These are phyloP conservation scores for Sitta carolinensis DNA, from an alignment of 2,797 vertebrate species.

Conservation along the genomic window DNA sequence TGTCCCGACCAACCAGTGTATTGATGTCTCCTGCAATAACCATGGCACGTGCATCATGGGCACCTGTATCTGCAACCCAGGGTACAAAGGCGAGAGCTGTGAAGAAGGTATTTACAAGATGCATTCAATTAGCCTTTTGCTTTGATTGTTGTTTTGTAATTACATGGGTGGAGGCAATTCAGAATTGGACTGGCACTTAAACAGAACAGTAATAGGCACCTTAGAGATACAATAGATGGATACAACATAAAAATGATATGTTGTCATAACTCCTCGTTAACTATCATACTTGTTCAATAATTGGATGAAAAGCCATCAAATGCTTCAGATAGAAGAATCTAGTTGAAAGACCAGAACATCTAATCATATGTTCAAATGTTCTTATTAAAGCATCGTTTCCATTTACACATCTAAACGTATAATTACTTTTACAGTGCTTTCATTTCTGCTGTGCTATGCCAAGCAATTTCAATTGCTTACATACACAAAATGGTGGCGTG, in stretches of 20 bases:
- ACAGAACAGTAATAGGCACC: slow-evolving; percentile 14
- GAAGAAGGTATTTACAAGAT: slow-evolving; percentile 77
- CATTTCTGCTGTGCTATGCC: neutral
- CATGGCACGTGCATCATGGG: slow-evolving; percentile 96
- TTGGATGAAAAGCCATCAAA: slow-evolving; percentile 14
- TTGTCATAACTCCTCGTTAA: slow-evolving; percentile 30
- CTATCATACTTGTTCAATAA: slow-evolving; percentile 39
- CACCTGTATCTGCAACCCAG: slow-evolving; percentile 96
- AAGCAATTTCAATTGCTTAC: neutral
- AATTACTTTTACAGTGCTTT: slow-evolving; percentile 46
- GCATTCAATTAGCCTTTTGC: neutral
- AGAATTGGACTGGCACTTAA: neutral
- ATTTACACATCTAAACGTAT: slow-evolving; percentile 44
- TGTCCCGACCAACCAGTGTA: slow-evolving; percentile 95
- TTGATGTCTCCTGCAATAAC: slow-evolving; percentile 92
- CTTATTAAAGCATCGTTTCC: slow-evolving; percentile 37
- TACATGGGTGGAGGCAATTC: neutral
- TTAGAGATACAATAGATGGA: slow-evolving; percentile 11
- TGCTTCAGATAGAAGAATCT: neutral
- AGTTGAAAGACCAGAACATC: slow-evolving; percentile 19
- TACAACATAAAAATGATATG: slow-evolving; percentile 32
- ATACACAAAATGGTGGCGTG: neutral
- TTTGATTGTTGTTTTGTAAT: neutral
- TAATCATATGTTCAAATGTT: slow-evolving; percentile 51
- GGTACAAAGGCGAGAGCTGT: slow-evolving; percentile 85